Base-by-base conservation (phyloP, 1,140 invertebrate species). In the Notospermus geniculatus region DNA sequence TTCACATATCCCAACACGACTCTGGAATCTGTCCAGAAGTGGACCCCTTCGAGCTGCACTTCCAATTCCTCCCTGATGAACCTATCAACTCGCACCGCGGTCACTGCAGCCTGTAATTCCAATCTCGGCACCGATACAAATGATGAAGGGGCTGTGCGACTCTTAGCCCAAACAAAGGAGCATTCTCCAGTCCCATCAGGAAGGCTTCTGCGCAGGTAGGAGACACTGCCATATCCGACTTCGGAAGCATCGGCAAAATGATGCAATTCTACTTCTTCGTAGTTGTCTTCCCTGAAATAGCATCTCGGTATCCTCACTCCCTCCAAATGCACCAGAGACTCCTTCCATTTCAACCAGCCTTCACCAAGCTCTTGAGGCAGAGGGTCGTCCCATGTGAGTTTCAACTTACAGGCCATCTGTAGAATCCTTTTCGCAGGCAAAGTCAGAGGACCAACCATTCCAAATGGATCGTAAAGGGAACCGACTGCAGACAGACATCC, bases 171-270 rank as follows among this genome's bases (percentile, higher is more conserved):
- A 2, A 55, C 22, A 25, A 55, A 29, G 17, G 32, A 4, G 15
- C 32, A 36, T 36, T 36, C 32, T 4, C 4, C 15, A 15, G 15
- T 15, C 5, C 32, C 32, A 36, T 4, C 15, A 7, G 4, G 5
- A 15, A 7, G 15, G 23, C 9, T 55, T 7, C 27, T n/a, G 7
- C 53, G 11, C 11, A 55, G 9, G 28, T 55, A 55, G 13, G 11
- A 23, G 11, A 23, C 13, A 9, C 7, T 29, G 5, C 28, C 53
- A 29, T 55, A 55, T 55, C 53, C 53, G 7, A 27, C 22, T 29
- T 55, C 22, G 53, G 11, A 25, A 5, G 53, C 53, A 55, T 55
- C 53, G 27, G 22, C 29, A 29, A 55, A 55, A 29, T 55, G 53
- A 29, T 55, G 53, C 9, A 55, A 25, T 29, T 55, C 53, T 7